These are phyloP conservation scores for Leptopilina boulardi DNA, from an alignment of 1,140 invertebrate genomes.

Conservation along the genomic window DNA sequence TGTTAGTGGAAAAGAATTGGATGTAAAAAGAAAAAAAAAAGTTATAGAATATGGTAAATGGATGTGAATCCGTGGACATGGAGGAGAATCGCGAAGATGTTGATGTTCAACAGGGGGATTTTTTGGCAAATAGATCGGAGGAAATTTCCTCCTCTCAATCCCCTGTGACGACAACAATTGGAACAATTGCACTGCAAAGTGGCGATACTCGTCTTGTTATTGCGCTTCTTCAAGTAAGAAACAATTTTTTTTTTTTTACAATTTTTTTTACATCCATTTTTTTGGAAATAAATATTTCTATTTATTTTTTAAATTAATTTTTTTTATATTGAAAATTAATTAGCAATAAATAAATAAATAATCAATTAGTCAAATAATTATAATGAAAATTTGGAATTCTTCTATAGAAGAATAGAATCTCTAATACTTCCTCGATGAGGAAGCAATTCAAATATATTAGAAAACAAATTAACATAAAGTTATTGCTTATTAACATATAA, in stretches of 20 bases:
- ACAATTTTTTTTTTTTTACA: neutral
- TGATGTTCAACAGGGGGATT: constrained; percentile 49
- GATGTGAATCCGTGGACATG: constrained; percentile 60
- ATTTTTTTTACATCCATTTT: neutral
- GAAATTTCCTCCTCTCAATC: constrained; percentile 54
- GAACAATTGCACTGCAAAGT: constrained; percentile 93
- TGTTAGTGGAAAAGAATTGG: neutral
- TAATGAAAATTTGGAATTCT: too few species aligned
- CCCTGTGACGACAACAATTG: constrained; percentile 84
- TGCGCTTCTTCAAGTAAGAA: constrained; percentile 91
- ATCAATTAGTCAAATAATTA: too few species aligned
- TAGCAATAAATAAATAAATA: too few species aligned
- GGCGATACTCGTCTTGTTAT: constrained; percentile 91
- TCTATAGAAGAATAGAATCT: too few species aligned
- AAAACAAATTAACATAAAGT: constrained; percentile 2
- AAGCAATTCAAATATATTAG: neutral
- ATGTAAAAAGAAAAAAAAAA: neutral
- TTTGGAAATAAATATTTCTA: neutral
- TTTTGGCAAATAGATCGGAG: constrained; percentile 50
- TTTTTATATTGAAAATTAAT: too few species aligned
- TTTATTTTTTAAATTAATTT: constrained; percentile 1
- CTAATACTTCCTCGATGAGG: too few species aligned
- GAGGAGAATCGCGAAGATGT: constrained; percentile 56
- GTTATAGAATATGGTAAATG: constrained; percentile 68
- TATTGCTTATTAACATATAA: constrained; percentile 8